phyloP scores from a whole-genome alignment of 2,888 invertebrate genomes.

The Macrophya alboannulata region DNA sequence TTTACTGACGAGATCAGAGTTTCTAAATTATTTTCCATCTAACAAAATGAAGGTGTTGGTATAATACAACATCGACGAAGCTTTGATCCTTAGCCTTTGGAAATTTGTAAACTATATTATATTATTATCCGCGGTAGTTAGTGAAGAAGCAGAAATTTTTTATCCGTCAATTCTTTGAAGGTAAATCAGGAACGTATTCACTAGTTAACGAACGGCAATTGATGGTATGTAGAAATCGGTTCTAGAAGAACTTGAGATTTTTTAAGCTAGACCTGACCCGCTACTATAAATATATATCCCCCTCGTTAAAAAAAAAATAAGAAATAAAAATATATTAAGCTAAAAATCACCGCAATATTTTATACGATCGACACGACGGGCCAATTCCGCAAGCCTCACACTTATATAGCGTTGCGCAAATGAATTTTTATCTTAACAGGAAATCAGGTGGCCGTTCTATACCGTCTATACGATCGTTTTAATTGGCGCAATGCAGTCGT shows the following conservation, averaged over 20 bases:
- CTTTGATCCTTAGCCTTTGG: background rate
- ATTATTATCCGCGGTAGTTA: background rate
- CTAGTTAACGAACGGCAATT: background rate
- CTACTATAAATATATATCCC: conserved; percentile 24
- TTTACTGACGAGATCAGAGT: background rate
- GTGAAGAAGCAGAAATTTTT: background rate
- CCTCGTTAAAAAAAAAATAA: too few relatives aligned
- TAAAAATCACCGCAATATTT: background rate
- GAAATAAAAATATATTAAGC: too few relatives aligned
- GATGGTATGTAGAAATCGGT: background rate
- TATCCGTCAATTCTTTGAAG: background rate
- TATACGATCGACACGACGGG: background rate
- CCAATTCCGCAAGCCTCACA: background rate
- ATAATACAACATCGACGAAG: background rate
- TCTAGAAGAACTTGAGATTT: background rate
- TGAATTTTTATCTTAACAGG: background rate
- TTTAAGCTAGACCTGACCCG: background rate
- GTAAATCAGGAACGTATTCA: background rate
- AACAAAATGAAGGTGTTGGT: background rate
- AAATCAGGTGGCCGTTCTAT: background rate
- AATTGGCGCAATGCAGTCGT: conserved; percentile 77
- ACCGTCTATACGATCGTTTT: conserved; percentile 58
- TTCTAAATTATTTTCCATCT: background rate
- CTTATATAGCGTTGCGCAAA: too few relatives aligned
- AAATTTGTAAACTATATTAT: background rate